Conservation (phyloP, 2,113 vertebrate genomes). For the Lucifuga dentata region DNA sequence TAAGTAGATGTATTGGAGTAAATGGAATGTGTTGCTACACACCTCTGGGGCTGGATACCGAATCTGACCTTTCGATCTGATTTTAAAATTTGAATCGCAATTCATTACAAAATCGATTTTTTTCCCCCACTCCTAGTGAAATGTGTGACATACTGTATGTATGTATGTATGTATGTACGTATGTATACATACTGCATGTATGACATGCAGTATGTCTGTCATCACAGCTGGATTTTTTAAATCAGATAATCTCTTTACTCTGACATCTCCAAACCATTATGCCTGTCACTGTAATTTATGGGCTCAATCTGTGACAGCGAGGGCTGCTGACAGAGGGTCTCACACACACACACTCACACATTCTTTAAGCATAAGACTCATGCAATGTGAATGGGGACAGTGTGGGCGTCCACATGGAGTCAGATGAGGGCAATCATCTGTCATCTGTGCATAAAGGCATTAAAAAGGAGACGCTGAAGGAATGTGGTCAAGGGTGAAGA, state of each 20-base stretch:
- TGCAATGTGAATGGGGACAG: constrained; percentile 55
- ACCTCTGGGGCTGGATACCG: too few relatives aligned
- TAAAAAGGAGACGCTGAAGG: constrained; percentile 41
- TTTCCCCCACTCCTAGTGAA: too few relatives aligned
- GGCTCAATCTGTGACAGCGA: constrained; percentile 17
- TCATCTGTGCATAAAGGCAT: constrained; percentile 53
- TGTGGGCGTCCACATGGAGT: constrained; percentile 50
- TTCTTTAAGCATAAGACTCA: constrained; percentile 43
- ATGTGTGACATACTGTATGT: too few relatives aligned
- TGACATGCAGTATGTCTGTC: background rate
- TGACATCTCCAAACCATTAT: constrained; percentile 24
- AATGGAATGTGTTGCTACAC: too few relatives aligned
- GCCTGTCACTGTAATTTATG: constrained; percentile 64
- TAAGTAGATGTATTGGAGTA: too few relatives aligned
- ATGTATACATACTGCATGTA: background rate
- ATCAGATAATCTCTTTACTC: constrained; percentile 14
- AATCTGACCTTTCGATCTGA: too few relatives aligned
- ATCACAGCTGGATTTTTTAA: constrained; percentile 5
- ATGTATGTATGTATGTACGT: too few relatives aligned
- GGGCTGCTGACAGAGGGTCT: constrained; percentile 19
- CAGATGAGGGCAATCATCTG: constrained; percentile 29
- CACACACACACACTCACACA: constrained; percentile 8
- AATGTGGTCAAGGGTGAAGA: constrained; percentile 45
- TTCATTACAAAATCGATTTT: too few relatives aligned
- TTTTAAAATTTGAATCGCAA: too few relatives aligned